Evolutionary conservation across 2,888 invertebrate species (phyloP), one percentile per base, ranked within the genome.

Genomic region (Proisotoma minuta): DNA sequence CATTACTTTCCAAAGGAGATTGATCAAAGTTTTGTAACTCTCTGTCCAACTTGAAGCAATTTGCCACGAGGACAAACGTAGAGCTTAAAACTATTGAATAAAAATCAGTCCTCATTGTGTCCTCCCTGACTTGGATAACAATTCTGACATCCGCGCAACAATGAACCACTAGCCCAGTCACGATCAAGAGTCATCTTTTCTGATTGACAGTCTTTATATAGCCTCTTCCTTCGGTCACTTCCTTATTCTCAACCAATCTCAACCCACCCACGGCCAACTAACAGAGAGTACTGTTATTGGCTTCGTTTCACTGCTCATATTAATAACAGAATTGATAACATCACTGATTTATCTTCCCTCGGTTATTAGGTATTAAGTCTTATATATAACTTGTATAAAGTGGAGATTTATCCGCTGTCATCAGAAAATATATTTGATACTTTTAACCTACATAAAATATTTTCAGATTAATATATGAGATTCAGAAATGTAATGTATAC

Each of bases 121-220:
- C 20, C n/a, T n/a, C n/a, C n/a, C 34, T 34, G 34, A 29, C 54
- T 28, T 28, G 15, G 39, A 22, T 34, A 54, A 20, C 28, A 28
- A 28, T 29, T 54, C 22, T 22, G n/a, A 40, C 49, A 18, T 8
- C 3, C 20, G 34, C 34, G 29, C 54, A 34, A 54, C 39, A 34
- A 28, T 54, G 54, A 54, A 22, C 23, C 39, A 20, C 18, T 15
- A 23, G 15, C 18, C 34, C 28, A 28, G 54, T 54, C 34, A 54
- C 39, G 34, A 22, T 34, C 29, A 29, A 50, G 59, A 59, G 20
- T 24, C 28, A 50, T 59, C 50, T 39, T 34, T 59, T 27, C 28
- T 48, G 48, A 47, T 57, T 57, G 48, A 3, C 48, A 48, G 28
- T 28, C 57, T 57, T 57, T 56, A 47, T 57, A 57, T 57, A 57